Conservation (phyloP, 30 jellyfish, hydroid and myxozoan species). For the Hydra vulgaris region DNA sequence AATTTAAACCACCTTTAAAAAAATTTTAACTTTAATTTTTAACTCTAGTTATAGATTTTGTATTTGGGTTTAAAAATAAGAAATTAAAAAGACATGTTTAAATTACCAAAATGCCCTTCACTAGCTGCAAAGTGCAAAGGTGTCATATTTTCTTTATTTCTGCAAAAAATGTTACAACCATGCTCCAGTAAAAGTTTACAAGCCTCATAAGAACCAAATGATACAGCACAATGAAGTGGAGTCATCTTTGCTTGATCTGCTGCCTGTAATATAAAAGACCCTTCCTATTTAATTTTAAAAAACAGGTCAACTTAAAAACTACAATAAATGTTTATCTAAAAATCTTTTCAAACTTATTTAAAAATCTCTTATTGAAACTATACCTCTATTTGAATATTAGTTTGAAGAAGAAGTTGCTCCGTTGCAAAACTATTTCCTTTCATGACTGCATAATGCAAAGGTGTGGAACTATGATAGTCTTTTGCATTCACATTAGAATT, state of each 20-base stretch:
- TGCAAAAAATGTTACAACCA: constrained; percentile 56
- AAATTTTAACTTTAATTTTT: no score
- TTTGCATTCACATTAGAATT: constrained; percentile 73
- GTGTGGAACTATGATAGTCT: constrained; percentile 78
- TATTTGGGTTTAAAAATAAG: no score
- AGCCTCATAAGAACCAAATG: constrained; percentile 61
- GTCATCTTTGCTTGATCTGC: constrained; percentile 89
- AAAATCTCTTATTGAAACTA: no score
- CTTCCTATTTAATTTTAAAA: background rate
- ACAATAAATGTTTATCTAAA: no score
- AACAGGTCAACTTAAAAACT: no score
- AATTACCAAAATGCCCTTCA: constrained; percentile 85
- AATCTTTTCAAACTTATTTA: no score
- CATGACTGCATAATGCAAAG: constrained; percentile 86
- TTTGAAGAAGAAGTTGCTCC: constrained; percentile 42
- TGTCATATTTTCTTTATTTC: constrained; percentile 80
- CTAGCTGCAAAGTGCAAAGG: constrained; percentile 93
- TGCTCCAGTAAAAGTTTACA: constrained; percentile 39
- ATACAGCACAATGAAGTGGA: constrained; percentile 81
- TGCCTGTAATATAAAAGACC: constrained; percentile 33
- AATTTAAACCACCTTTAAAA: no score
- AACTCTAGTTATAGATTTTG: no score
- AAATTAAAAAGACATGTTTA: background rate
- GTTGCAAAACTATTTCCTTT: constrained; percentile 72
- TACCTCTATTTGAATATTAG: constrained; percentile 66